Evolutionary conservation across 2,888 invertebrate genomes (phyloP).

Genomic region (Biston stratarius): DNA sequence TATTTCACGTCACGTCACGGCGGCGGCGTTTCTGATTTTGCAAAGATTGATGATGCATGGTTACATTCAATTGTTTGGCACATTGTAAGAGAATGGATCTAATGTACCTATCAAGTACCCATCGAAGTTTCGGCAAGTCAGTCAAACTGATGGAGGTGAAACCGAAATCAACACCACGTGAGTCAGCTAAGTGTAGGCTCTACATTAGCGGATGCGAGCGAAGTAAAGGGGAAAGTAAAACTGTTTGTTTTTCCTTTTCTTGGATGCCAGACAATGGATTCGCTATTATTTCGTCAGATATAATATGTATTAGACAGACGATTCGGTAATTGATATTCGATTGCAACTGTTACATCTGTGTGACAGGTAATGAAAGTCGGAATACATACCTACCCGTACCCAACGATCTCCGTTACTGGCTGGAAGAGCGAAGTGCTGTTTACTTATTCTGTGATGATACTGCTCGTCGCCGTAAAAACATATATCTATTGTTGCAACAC

Average conservation of each 20-base stretch:
- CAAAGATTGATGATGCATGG: slow-evolving; percentile 55
- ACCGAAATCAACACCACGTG: slow-evolving; percentile 79
- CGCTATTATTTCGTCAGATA: slow-evolving; percentile 48
- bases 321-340: slow-evolving; percentile 40
- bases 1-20: slow-evolving; percentile 29
- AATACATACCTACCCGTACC: neutral
- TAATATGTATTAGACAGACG: slow-evolving; percentile 37
- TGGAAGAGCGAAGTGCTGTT: neutral
- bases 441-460: no score
- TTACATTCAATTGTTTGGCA: slow-evolving; percentile 48
- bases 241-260: slow-evolving; percentile 81
- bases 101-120: slow-evolving; percentile 30
- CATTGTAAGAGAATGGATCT: slow-evolving; percentile 30
- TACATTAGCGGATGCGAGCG: slow-evolving; percentile 77
- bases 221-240: slow-evolving; percentile 83
- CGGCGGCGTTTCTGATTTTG: slow-evolving; percentile 35
- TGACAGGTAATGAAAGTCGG: slow-evolving; percentile 73
- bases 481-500: no score
- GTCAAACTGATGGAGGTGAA: slow-evolving; percentile 73
- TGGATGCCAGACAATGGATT: slow-evolving; percentile 63
- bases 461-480: no score
- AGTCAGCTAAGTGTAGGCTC: slow-evolving; percentile 77
- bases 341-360: slow-evolving; percentile 63
- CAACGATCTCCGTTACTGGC: slow-evolving; percentile 62
- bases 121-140: slow-evolving; percentile 62